These are phyloP conservation scores for Myrmophylax atrothorax DNA, from an alignment of 2,113 vertebrate species.

Conservation along the genomic window DNA sequence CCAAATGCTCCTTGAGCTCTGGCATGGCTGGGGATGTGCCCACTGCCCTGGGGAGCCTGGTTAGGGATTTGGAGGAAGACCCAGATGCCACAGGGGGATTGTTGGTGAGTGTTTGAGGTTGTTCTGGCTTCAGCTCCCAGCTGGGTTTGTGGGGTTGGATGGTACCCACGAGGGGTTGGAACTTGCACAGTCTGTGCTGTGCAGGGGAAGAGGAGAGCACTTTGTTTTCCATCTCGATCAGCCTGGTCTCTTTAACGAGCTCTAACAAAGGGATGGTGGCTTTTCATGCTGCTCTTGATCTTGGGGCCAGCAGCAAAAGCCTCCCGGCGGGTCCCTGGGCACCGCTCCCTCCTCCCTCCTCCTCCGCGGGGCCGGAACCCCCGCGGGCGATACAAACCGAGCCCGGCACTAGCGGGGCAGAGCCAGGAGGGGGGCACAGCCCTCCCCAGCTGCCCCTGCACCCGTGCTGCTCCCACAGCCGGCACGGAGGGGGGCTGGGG, in stretches of 20 bases:
- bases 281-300: constrained; percentile 59
- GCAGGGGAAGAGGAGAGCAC: neutral
- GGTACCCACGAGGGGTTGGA: accelerated
- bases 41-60: neutral
- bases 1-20: neutral
- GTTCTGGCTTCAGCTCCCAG: neutral
- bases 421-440: neutral
- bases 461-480: neutral
- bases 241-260: neutral
- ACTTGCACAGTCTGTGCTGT: neutral
- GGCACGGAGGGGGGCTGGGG: neutral
- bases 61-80: neutral
- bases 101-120: neutral
- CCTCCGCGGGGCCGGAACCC: neutral
- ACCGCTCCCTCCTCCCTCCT: neutral
- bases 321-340: neutral
- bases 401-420: neutral
- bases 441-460: accelerated
- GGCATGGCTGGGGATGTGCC: neutral
- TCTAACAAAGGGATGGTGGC: constrained; percentile 25
- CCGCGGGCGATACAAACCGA: neutral
- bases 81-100: neutral
- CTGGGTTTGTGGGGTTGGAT: neutral
- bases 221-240: constrained; percentile 7
- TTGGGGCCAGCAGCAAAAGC: neutral